Percentiles rank a stretch among this genome's conserved stretches.
Conservation (phyloP, 2,888 invertebrate species). For the Blastobasis lacticolella region DNA sequence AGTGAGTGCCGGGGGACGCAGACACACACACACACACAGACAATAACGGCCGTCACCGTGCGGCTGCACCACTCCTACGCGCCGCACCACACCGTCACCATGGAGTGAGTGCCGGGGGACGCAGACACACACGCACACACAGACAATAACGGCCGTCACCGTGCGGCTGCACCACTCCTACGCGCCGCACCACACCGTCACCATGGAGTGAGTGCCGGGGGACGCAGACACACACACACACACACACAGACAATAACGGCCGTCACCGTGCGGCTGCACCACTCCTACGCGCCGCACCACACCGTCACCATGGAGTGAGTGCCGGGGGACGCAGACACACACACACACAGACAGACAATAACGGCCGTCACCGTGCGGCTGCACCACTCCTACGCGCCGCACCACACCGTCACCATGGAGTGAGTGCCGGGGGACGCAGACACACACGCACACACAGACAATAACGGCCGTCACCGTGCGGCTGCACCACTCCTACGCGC, state of each 20-base stretch:
- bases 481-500: conserved; percentile 89
- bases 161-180: conserved; percentile 91
- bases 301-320: conserved; percentile 84
- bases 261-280: conserved; percentile 87
- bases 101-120: conserved; percentile 71
- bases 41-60: conserved; percentile 84
- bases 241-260: no score
- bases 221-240: neutral
- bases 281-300: conserved; percentile 91
- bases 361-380: conserved; percentile 85
- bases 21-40: neutral
- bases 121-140: neutral
- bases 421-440: conserved; percentile 44
- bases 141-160: conserved; percentile 79
- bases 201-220: conserved; percentile 76
- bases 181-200: conserved; percentile 88
- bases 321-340: neutral
- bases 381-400: conserved; percentile 90
- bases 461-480: conserved; percentile 85
- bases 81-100: conserved; percentile 88
- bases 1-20: conserved; percentile 58
- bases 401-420: conserved; percentile 86
- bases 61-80: conserved; percentile 90
- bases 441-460: neutral
- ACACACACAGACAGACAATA: no score